Percentiles rank a stretch among this genome's conserved stretches.
These are phyloP conservation scores for Rhagophthalmus giganteus DNA, from an alignment of 2,888 invertebrate species.

Conservation along the genomic window DNA sequence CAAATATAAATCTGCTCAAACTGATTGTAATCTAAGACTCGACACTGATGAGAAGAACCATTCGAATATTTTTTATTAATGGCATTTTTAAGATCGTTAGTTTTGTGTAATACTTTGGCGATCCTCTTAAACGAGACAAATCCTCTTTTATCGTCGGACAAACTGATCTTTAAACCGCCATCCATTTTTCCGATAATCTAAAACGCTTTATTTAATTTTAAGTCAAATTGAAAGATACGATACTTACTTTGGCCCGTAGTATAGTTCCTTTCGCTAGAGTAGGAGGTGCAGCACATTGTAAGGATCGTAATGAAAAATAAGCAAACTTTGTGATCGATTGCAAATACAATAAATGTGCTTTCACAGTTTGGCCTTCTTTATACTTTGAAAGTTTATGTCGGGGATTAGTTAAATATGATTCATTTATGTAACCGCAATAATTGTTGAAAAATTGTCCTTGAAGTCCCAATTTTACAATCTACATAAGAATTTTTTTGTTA, in stretches of 20 bases:
- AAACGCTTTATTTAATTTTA: background rate
- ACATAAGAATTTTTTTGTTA: too few relatives aligned
- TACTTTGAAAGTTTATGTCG: conserved; percentile 47
- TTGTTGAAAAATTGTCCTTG: conserved; percentile 59
- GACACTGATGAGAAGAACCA: conserved; percentile 56
- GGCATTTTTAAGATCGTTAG: conserved; percentile 55
- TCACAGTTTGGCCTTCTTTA: conserved; percentile 57
- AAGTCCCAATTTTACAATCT: conserved; percentile 60
- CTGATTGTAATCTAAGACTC: conserved; percentile 68
- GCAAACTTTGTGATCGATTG: conserved; percentile 70
- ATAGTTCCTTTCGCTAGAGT: conserved; percentile 60
- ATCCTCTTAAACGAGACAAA: conserved; percentile 48
- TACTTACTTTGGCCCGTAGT: conserved; percentile 55
- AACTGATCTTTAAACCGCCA: conserved; percentile 44
- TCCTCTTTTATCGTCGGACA: conserved; percentile 44
- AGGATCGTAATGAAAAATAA: conserved; percentile 61
- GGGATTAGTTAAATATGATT: conserved; percentile 54
- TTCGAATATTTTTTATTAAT: conserved; percentile 58
- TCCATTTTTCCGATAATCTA: conserved; percentile 40
- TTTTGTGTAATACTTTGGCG: conserved; percentile 40
- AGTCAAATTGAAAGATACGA: background rate
- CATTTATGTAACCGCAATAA: conserved; percentile 59
- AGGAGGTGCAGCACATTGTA: conserved; percentile 44
- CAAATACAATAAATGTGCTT: conserved; percentile 67
- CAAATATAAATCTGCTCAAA: conserved; percentile 70